Evolutionary conservation across 2,888 invertebrate genomes (phyloP).

Genomic region (Amblyteles armatorius): DNA sequence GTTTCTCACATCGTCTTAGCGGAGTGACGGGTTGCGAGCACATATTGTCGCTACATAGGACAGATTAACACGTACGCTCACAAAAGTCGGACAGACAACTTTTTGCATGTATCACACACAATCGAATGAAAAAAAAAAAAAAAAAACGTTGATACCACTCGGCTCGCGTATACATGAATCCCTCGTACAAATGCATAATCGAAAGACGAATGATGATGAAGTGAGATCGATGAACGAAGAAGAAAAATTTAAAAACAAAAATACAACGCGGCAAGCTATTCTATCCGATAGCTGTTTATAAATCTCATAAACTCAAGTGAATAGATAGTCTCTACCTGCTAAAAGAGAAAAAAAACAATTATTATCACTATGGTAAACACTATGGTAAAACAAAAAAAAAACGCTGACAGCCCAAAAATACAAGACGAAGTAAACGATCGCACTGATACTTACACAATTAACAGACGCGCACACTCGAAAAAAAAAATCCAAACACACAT

Average conservation of each 20-base stretch:
- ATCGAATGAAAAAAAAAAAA: constrained; percentile 47
- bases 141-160: constrained; percentile 71
- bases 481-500: constrained; percentile 28
- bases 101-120: background rate
- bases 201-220: constrained; percentile 70
- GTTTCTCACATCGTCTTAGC: background rate
- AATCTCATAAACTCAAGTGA: constrained; percentile 78
- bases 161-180: constrained; percentile 77
- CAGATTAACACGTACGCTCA: constrained; percentile 48
- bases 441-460: constrained; percentile 40
- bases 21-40: background rate
- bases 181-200: constrained; percentile 81
- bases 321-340: constrained; percentile 80
- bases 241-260: constrained; percentile 42
- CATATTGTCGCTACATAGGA: background rate
- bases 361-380: constrained; percentile 58
- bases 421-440: constrained; percentile 12
- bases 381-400: background rate
- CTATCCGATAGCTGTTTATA: constrained; percentile 79
- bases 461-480: constrained; percentile 36
- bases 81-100: constrained; percentile 26
- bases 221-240: constrained; percentile 8
- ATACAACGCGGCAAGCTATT: constrained; percentile 74
- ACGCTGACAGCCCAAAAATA: constrained; percentile 22
- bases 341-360: constrained; percentile 74